Evolutionary conservation across 2,113 vertebrate genomes (phyloP), one percentile per base, ranked within the genome.

Genomic region (Rhagologus leucostigma): DNA sequence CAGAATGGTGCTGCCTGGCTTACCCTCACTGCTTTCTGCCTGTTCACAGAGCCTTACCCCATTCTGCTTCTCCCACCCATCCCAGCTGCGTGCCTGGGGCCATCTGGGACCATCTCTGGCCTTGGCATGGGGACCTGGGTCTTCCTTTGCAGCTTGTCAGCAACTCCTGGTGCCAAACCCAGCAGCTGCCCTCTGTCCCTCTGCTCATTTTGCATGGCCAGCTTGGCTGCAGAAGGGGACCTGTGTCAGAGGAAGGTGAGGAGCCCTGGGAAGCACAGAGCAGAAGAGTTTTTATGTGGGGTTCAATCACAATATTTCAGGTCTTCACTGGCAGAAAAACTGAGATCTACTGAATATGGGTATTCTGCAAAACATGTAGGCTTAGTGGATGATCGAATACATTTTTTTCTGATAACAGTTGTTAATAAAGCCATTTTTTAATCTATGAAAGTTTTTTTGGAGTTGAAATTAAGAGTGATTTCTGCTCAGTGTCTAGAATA

Each of bases 1-100:
- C 41, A 11, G 35, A 2, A 1, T 1, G 1, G 7, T 39, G n/a
- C 16, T 30, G 10, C 26, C 41, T 17, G 10, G 6, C 27, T 55
- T 26, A 44, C 9, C 32, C 15, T 57, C 1, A 0, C 42, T 41
- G 30, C 16, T 47, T 37, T 37, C 67, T 69, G 37, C n/a, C 30
- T 39, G 30, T 41, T 32, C 2, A 4, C 53, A 20, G 16, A 42
- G 10, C n/a, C 13, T 50, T 23, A 32, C 6, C 12, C 1, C 1
- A 0, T 42, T 33, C 49, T 1, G 6, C 42, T 53, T 19, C 49
- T 84, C 30, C 44, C 14, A 22, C 17, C 4, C 6, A 6, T 32
- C 60, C 56, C 74, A 44, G 32, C 30, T 37, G 37, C 0, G 0
- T 44, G 46, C 47, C 32, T 56, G 27, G 41, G 64, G 24, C 21